Evolutionary conservation across 2,113 vertebrate species (phyloP).

Genomic region (Thamnaconus septentrionalis): DNA sequence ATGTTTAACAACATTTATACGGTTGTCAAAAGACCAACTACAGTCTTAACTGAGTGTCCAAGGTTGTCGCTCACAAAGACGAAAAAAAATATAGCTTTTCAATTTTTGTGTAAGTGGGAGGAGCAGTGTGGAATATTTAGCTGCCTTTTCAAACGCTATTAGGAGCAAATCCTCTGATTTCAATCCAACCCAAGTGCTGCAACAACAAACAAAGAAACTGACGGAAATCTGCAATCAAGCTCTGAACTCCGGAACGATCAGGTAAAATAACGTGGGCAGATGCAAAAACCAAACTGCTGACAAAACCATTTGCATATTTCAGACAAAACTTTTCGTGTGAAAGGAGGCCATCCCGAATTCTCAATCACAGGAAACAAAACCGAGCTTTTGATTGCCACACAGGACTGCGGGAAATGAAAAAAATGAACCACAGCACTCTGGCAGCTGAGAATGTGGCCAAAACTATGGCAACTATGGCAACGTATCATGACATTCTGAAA

Average conservation of each 20-base stretch:
- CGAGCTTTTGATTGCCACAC: neutral
- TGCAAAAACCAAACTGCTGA: neutral
- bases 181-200: no score
- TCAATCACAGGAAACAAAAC: neutral
- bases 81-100: no score
- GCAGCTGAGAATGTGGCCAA: no score
- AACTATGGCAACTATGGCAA: no score
- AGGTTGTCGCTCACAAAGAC: no score
- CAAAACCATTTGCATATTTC: constrained; percentile 12
- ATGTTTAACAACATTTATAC: no score
- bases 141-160: no score
- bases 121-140: no score
- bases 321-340: neutral
- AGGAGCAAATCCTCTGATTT: no score
- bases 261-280: neutral
- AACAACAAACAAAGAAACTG: neutral
- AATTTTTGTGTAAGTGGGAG: no score
- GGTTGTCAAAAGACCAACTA: no score
- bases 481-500: neutral
- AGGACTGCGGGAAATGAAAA: neutral
- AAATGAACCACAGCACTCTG: neutral
- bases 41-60: no score
- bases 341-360: neutral
- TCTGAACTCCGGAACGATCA: neutral
- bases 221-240: neutral